These are phyloP conservation scores for Rhinichthys osculus DNA, from an alignment of 2,797 vertebrate genomes.

Conservation along the genomic window DNA sequence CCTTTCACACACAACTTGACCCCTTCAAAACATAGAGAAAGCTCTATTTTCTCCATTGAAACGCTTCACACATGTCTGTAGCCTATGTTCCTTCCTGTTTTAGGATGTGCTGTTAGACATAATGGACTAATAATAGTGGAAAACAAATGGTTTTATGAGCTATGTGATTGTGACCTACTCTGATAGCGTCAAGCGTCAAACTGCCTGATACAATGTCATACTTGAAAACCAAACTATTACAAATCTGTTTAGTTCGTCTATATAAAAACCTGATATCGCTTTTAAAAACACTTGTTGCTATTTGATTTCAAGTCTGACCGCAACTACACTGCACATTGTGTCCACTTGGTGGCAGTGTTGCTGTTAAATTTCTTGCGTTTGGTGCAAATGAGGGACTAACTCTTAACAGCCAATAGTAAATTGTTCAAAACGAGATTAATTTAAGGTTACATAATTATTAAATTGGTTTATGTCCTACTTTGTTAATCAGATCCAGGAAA, in stretches of 20 bases:
- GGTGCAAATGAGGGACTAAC: not conserved
- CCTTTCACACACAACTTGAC: not conserved
- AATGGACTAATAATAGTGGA: constrained; percentile 32
- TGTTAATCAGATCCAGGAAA: not conserved
- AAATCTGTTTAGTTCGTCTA: not conserved
- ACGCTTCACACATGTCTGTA: not conserved
- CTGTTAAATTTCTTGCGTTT: not conserved
- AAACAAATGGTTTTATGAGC: constrained; percentile 40
- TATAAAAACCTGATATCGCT: not conserved
- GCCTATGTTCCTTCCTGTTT: constrained; percentile 3
- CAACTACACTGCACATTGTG: not conserved
- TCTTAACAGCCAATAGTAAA: not conserved
- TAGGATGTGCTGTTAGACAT: constrained; percentile 27
- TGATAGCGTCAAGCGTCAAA: not conserved
- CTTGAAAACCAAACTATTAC: not conserved
- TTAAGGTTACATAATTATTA: not conserved
- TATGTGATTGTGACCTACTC: not conserved
- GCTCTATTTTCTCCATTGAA: not conserved
- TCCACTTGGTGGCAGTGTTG: constrained; percentile 58
- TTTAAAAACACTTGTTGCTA: not conserved
- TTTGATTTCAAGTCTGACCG: not conserved
- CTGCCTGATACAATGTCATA: not conserved
- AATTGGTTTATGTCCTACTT: not conserved
- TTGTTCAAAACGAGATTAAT: not conserved
- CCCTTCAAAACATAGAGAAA: not conserved